A percentile compares a stretch with the other conserved stretches of the same genome.
phyloP scores from a whole-genome alignment of 2,797 vertebrate species.

The Sphaeramia orbicularis region DNA sequence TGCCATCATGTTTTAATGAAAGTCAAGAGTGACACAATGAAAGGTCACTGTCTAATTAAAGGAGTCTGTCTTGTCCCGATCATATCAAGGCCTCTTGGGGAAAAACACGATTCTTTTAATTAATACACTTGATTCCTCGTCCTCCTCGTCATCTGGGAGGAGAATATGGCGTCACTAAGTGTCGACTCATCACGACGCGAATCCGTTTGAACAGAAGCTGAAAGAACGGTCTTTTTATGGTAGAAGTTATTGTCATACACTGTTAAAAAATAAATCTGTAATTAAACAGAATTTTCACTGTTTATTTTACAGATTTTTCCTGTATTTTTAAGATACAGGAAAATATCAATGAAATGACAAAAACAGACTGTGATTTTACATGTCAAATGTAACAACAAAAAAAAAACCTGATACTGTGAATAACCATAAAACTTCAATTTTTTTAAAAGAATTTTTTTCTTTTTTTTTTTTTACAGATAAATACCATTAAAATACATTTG shows the following conservation, averaged over 20 bases:
- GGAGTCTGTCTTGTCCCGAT: constrained; percentile 53
- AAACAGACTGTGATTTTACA: too few species aligned
- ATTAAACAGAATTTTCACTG: too few species aligned
- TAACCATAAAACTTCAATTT: too few species aligned
- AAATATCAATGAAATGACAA: too few species aligned
- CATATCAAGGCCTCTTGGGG: constrained; percentile 40
- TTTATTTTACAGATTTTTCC: too few species aligned
- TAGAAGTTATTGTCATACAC: background rate
- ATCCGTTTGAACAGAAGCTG: constrained; percentile 17
- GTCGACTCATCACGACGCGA: constrained; percentile 1
- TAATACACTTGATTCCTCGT: constrained; percentile 45
- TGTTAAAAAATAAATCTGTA: too few species aligned
- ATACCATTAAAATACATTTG: too few species aligned
- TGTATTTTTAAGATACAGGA: too few species aligned
- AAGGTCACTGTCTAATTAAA: constrained; percentile 64
- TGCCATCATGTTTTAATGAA: constrained; percentile 10
- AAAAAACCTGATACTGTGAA: too few species aligned
- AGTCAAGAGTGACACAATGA: constrained; percentile 30
- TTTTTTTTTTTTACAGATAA: too few species aligned
- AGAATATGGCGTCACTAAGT: constrained; percentile 12
- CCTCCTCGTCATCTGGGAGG: constrained; percentile 32
- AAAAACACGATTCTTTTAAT: constrained; percentile 58
- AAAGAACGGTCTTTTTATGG: background rate
- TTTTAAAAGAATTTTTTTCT: too few species aligned
- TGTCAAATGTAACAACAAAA: too few species aligned